These are phyloP conservation scores for Hoplostethus mediterraneus DNA, from an alignment of 2,797 vertebrate species.

Conservation along the genomic window DNA sequence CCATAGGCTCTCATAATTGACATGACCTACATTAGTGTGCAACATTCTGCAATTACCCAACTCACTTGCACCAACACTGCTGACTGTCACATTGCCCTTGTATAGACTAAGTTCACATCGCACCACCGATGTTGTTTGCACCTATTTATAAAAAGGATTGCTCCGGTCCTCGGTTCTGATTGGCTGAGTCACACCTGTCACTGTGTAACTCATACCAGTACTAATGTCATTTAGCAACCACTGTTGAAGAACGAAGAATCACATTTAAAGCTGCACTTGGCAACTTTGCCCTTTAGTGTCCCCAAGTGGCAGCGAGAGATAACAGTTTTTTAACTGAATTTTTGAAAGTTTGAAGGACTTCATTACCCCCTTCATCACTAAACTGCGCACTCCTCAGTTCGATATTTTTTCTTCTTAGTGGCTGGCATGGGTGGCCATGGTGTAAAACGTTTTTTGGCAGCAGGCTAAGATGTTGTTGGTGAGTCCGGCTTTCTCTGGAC, in stretches of 20 bases:
- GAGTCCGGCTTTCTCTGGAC: conserved; percentile 10
- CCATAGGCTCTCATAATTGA: background rate
- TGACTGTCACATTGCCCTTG: too few species aligned
- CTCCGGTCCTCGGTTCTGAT: conserved; percentile 31
- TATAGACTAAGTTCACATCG: background rate
- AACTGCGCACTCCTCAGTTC: conserved; percentile 27
- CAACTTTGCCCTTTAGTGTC: background rate
- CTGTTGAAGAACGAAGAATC: conserved; percentile 23
- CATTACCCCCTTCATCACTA: conserved; percentile 36
- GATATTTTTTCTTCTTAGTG: conserved; percentile 21
- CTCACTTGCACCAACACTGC: too few species aligned
- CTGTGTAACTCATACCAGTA: conserved; percentile 58
- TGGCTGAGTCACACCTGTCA: conserved; percentile 45
- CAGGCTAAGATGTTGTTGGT: background rate
- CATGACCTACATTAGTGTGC: background rate
- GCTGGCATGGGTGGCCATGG: conserved; percentile 6
- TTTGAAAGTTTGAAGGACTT: conserved; percentile 11
- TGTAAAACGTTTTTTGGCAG: conserved; percentile 8
- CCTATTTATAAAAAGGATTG: conserved; percentile 5
- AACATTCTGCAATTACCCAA: background rate
- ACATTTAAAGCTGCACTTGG: conserved; percentile 9
- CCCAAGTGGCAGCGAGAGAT: conserved; percentile 13
- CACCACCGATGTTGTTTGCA: conserved; percentile 12
- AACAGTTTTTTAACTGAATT: conserved; percentile 1
- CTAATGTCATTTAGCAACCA: conserved; percentile 47